Evolutionary conservation across 2,888 invertebrate species (phyloP).

Genomic region (Marronus borbonicus): DNA sequence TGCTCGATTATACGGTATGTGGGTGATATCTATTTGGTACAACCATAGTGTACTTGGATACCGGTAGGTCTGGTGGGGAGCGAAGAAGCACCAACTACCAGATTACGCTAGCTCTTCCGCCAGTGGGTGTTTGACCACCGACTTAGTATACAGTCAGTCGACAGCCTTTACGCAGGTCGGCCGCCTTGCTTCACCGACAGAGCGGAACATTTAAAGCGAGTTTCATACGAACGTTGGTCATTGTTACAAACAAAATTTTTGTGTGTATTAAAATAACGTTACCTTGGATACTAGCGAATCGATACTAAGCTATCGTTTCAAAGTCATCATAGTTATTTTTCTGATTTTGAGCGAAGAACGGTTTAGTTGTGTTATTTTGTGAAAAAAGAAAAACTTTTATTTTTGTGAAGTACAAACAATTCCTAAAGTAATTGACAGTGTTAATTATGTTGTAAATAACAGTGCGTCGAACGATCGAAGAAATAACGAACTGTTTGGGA

Average conservation of each 20-base stretch:
- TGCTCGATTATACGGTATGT: no score
- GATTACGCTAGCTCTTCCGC: constrained; percentile 37
- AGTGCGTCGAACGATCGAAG: constrained; percentile 3
- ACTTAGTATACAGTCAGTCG: constrained; percentile 23
- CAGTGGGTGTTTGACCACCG: constrained; percentile 47
- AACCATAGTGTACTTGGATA: constrained; percentile 19
- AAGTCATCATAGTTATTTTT: constrained; percentile 15
- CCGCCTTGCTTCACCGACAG: constrained; percentile 39
- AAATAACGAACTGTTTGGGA: constrained; percentile 17
- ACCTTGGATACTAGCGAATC: constrained; percentile 42
- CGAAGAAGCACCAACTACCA: constrained; percentile 36
- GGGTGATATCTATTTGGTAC: not conserved
- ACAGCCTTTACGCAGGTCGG: constrained; percentile 22
- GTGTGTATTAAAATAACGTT: constrained; percentile 40
- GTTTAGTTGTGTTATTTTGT: constrained; percentile 8
- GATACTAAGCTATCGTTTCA: constrained; percentile 11
- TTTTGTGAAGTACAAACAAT: not conserved
- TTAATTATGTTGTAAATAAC: constrained; percentile 22
- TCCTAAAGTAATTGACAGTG: not conserved
- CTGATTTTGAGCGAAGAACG: constrained; percentile 3
- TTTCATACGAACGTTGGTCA: constrained; percentile 21
- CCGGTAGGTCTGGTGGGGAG: constrained; percentile 17
- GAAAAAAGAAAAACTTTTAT: not conserved
- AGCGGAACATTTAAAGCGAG: constrained; percentile 48
- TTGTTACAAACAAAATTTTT: constrained; percentile 44